A percentile compares a stretch with the other conserved stretches of the same genome.
These are phyloP conservation scores for Myxocyprinus asiaticus DNA, from an alignment of 2,113 vertebrate species.

Conservation along the genomic window DNA sequence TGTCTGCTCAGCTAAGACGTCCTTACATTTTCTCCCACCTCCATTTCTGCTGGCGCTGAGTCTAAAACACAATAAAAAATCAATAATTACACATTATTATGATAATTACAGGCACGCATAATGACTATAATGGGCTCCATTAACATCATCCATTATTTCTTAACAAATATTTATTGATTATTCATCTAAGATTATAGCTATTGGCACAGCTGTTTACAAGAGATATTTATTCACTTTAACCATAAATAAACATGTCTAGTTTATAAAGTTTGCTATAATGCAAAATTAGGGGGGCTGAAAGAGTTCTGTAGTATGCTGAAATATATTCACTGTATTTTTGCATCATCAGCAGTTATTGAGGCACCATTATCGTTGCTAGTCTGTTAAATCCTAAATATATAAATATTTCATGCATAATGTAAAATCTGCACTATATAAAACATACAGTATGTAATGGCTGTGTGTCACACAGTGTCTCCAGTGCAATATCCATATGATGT, in stretches of 20 bases:
- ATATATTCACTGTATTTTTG: too few relatives aligned
- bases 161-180: slow-evolving; percentile 44
- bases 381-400: too few relatives aligned
- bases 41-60: slow-evolving; percentile 22
- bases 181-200: slow-evolving; percentile 49
- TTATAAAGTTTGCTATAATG: too few relatives aligned
- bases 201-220: slow-evolving; percentile 29
- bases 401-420: too few relatives aligned
- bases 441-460: too few relatives aligned
- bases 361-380: too few relatives aligned
- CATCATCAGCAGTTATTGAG: too few relatives aligned
- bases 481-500: too few relatives aligned
- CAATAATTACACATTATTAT: slow-evolving; percentile 39
- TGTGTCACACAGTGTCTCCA: too few relatives aligned
- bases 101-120: slow-evolving; percentile 21
- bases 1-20: slow-evolving; percentile 63
- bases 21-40: slow-evolving; percentile 40
- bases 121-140: slow-evolving; percentile 33
- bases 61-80: slow-evolving; percentile 29
- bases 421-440: too few relatives aligned
- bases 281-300: too few relatives aligned
- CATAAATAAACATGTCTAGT: neutral
- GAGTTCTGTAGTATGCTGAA: too few relatives aligned
- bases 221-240: neutral
- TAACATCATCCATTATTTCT: slow-evolving; percentile 7